phyloP scores from a whole-genome alignment of 2,113 vertebrate species.

The Muntiacus reevesi region DNA sequence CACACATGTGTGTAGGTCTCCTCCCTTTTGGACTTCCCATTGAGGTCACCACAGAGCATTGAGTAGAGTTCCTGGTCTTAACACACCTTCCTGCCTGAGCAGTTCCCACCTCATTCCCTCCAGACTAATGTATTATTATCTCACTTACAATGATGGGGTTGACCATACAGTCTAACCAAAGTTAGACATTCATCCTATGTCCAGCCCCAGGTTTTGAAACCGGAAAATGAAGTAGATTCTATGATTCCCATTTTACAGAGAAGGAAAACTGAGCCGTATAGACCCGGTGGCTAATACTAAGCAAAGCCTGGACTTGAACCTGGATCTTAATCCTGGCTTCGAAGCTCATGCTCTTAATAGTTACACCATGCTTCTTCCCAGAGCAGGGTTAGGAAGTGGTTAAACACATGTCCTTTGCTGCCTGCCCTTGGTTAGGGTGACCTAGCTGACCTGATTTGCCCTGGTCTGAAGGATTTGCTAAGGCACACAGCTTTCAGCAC shows the following conservation, averaged over 20 bases:
- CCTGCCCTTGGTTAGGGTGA: not conserved
- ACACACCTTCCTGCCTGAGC: not conserved
- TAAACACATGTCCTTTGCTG: not conserved
- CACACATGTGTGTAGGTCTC: accelerated
- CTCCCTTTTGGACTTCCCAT: not conserved
- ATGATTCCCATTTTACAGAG: not conserved
- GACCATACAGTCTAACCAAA: accelerated
- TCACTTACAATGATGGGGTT: not conserved
- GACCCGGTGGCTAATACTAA: not conserved
- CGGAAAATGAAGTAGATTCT: not conserved
- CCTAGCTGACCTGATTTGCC: not conserved
- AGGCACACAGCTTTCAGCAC: not conserved
- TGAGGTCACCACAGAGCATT: not conserved
- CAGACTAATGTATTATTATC: not conserved
- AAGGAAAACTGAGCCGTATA: not conserved
- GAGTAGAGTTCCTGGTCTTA: not conserved
- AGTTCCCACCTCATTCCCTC: not conserved
- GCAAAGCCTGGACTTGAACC: not conserved
- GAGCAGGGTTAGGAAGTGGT: too few relatives aligned
- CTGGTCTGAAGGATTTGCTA: not conserved
- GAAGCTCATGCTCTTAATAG: accelerated
- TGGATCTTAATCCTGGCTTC: not conserved
- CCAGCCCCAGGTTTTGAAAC: not conserved
- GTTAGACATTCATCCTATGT: not conserved
- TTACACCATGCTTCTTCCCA: not conserved